A percentile compares a stretch with the other conserved stretches of the same genome.
phyloP scores from a whole-genome alignment of 2,888 invertebrate species.

The Leucania comma region DNA sequence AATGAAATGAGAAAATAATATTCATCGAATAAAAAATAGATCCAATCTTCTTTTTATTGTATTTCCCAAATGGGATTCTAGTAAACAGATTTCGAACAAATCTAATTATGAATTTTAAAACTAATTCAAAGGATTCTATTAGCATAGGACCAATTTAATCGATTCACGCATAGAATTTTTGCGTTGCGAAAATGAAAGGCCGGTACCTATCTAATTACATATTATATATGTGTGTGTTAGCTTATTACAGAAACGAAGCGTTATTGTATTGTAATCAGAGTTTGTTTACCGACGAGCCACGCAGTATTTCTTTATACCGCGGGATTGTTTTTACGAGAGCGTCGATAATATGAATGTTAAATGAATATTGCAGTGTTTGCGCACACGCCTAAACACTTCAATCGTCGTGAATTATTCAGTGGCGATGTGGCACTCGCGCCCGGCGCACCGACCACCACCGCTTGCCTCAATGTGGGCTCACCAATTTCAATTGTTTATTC shows the following conservation, averaged over 20 bases:
- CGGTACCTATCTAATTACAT: conserved; percentile 22
- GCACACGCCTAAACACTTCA: conserved; percentile 83
- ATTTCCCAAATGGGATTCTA: conserved; percentile 24
- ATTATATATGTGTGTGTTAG: conserved; percentile 15
- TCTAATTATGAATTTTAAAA: conserved; percentile 15
- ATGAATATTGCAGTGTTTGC: conserved; percentile 84
- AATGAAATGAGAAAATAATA: conserved; percentile 25
- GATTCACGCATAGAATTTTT: conserved; percentile 18
- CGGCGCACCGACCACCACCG: conserved; percentile 38
- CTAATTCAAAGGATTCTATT: conserved; percentile 24
- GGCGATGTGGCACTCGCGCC: conserved; percentile 68
- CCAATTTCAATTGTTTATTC: conserved; percentile 76
- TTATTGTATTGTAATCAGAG: conserved; percentile 52
- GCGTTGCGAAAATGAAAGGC: conserved; percentile 18
- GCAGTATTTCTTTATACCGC: conserved; percentile 73
- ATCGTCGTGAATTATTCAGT: conserved; percentile 85
- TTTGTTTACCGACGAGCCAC: conserved; percentile 75
- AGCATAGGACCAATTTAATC: conserved; percentile 21
- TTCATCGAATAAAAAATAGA: background rate
- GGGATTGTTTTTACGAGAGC: conserved; percentile 76
- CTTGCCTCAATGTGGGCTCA: conserved; percentile 52
- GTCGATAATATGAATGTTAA: conserved; percentile 86
- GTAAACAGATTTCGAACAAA: conserved; percentile 22
- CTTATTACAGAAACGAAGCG: conserved; percentile 32
- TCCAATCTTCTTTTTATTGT: conserved; percentile 12